phyloP scores from a whole-genome alignment of 2,113 vertebrate species.

The Vidua macroura region DNA sequence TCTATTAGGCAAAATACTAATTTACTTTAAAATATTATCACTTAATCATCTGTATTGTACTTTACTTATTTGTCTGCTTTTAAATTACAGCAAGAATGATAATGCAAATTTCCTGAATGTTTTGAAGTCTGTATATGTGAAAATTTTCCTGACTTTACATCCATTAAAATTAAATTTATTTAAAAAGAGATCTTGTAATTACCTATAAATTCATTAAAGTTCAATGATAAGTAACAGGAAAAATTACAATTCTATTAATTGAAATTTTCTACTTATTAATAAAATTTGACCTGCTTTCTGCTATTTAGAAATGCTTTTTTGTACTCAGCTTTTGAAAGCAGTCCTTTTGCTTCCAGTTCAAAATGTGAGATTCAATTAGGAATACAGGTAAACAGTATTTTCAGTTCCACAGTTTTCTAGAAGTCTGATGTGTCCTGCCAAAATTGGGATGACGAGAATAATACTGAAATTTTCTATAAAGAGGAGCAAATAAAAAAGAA shows the following conservation, averaged over 20 bases:
- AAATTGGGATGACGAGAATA: not conserved
- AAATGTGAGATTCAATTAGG: not conserved
- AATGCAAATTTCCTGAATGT: not conserved
- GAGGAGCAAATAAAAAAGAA: not conserved
- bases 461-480: not conserved
- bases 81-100: not conserved
- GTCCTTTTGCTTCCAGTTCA: not conserved
- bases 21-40: not conserved
- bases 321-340: not conserved
- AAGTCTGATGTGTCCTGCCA: not conserved
- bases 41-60: not conserved
- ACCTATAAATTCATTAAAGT: not conserved
- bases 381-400: not conserved
- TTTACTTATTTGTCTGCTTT: not conserved
- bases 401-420: not conserved
- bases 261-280: not conserved
- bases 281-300: not conserved
- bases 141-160: not conserved
- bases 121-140: not conserved
- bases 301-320: not conserved
- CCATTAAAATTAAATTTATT: not conserved
- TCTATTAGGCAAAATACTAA: not conserved
- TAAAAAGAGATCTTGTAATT: not conserved
- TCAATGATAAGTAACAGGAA: not conserved
- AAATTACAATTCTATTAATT: slow-evolving; percentile 29